Conservation (phyloP, 2,888 invertebrate genomes). For the Hyppa rectilinea region DNA sequence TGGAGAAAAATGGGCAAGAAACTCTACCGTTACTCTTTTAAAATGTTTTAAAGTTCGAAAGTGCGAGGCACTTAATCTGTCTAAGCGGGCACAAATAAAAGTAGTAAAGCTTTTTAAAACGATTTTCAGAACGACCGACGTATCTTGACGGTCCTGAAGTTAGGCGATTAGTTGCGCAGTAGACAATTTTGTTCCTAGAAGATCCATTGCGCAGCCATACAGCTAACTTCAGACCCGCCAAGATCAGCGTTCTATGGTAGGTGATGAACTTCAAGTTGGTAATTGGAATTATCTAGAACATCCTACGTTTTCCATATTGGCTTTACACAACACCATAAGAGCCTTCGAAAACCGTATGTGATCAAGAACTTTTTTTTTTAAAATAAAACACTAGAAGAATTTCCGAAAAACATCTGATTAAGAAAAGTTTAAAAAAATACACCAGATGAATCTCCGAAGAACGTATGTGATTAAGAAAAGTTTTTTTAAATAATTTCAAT, state of each 20-base stretch:
- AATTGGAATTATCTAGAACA: background rate
- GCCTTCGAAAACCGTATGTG: background rate
- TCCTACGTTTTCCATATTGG: background rate
- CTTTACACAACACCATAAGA: background rate
- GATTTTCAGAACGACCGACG: too few relatives aligned
- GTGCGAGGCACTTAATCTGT: background rate
- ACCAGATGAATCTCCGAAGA: background rate
- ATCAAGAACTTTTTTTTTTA: slow-evolving; percentile 27
- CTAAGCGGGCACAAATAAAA: background rate
- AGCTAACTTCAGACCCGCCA: too few relatives aligned
- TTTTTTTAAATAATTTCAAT: slow-evolving; percentile 1
- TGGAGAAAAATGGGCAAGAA: too few relatives aligned
- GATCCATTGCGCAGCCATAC: too few relatives aligned
- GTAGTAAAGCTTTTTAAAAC: background rate
- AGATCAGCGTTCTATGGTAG: too few relatives aligned
- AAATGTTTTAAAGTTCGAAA: too few relatives aligned
- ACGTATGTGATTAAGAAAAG: slow-evolving; percentile 26
- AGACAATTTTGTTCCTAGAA: too few relatives aligned
- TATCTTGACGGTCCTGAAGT: too few relatives aligned
- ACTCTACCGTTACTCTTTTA: too few relatives aligned
- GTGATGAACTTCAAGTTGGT: background rate
- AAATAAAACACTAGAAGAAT: background rate
- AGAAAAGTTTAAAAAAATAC: slow-evolving; percentile 37
- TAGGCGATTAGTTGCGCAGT: too few relatives aligned
- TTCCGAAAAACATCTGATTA: background rate